phyloP scores from a whole-genome alignment of 2,113 vertebrate species.

The Elaphurus davidianus region DNA sequence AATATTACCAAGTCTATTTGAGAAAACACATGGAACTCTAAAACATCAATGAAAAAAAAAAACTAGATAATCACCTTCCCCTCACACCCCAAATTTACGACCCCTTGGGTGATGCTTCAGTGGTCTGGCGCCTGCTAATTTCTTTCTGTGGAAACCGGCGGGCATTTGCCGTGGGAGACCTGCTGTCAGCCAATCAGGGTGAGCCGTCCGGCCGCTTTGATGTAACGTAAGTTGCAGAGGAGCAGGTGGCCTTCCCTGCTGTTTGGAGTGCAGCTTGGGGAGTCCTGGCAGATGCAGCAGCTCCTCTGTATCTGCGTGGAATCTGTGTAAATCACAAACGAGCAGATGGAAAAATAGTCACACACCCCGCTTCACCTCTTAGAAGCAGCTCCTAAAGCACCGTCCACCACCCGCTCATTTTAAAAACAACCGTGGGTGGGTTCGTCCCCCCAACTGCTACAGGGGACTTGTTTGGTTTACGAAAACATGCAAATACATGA shows the following conservation, averaged over 20 bases:
- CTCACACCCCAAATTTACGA: constrained; percentile 21
- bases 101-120: background rate
- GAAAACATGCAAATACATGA: constrained; percentile 28
- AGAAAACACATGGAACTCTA: background rate
- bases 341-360: constrained; percentile 81
- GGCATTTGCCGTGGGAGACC: constrained; percentile 45
- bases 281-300: constrained; percentile 78
- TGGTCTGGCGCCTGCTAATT: background rate
- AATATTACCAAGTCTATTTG: background rate
- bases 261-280: constrained; percentile 75
- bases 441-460: constrained; percentile 59
- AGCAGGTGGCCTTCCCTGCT: constrained; percentile 83
- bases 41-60: constrained; percentile 1
- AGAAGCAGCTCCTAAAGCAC: constrained; percentile 69
- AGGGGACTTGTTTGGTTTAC: constrained; percentile 55
- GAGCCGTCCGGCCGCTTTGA: constrained; percentile 71
- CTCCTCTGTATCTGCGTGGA: constrained; percentile 81
- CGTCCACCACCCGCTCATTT: background rate
- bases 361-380: constrained; percentile 53
- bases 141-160: constrained; percentile 32
- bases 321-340: constrained; percentile 79
- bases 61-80: background rate
- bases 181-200: constrained; percentile 68
- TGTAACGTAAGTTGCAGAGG: constrained; percentile 77
- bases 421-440: background rate